Evolutionary conservation across 92 coral and sea anemone species (phyloP).

Genomic region (Desmophyllum pertusum): DNA sequence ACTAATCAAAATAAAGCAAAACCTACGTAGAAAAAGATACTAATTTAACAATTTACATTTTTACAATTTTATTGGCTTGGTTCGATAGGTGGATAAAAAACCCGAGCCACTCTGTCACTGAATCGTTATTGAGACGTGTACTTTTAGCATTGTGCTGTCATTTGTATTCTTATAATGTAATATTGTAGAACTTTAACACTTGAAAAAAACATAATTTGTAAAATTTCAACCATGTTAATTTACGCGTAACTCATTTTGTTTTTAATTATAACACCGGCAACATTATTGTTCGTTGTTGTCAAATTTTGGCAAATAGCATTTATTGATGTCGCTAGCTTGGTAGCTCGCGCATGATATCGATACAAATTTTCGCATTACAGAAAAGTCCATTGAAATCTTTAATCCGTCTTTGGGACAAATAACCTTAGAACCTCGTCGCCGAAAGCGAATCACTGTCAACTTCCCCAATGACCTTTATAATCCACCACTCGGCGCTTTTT

Average conservation of each 20-base stretch:
- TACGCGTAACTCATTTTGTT: neutral
- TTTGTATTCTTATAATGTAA: neutral
- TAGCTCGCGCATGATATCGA: neutral
- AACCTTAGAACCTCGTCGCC: neutral
- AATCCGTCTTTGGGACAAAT: neutral
- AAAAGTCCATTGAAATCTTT: neutral
- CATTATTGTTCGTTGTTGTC: neutral
- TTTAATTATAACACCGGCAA: neutral
- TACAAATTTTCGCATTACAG: neutral
- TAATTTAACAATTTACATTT: too few species aligned
- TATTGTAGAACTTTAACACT: neutral
- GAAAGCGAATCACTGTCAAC: neutral
- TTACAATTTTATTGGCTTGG: too few species aligned
- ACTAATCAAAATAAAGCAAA: too few species aligned
- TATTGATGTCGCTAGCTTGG: neutral
- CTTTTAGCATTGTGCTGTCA: neutral
- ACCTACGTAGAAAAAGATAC: too few species aligned
- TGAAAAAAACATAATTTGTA: neutral
- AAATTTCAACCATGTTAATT: neutral
- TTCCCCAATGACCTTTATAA: neutral
- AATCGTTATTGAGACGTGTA: neutral
- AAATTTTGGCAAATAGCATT: neutral
- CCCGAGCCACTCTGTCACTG: neutral
- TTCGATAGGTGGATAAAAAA: neutral
- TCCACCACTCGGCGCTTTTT: neutral